phyloP scores from a whole-genome alignment of 2,797 vertebrate genomes.

The Premnoplex brunnescens region DNA sequence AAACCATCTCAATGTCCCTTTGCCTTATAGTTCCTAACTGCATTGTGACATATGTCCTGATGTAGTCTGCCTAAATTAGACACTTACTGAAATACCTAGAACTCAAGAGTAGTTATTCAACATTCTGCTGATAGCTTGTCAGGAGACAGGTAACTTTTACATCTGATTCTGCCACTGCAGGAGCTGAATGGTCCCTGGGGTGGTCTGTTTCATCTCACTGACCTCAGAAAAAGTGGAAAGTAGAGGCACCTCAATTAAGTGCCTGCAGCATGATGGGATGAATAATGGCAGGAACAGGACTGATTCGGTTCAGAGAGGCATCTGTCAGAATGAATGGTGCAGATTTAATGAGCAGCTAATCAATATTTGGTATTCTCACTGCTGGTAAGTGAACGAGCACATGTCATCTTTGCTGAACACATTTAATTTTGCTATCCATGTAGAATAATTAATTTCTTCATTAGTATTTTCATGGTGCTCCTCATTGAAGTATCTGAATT shows the following conservation, averaged over 20 bases:
- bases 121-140: not conserved
- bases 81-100: not conserved
- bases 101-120: not conserved
- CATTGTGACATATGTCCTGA: not conserved
- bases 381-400: not conserved
- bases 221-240: not conserved
- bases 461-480: conserved; percentile 20
- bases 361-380: conserved; percentile 56
- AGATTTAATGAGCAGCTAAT: conserved; percentile 55
- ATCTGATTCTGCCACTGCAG: not conserved
- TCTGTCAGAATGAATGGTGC: conserved; percentile 33
- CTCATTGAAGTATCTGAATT: conserved; percentile 12
- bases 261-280: not conserved
- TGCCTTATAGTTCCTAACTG: not conserved
- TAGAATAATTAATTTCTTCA: conserved; percentile 60
- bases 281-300: conserved; percentile 19
- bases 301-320: not conserved
- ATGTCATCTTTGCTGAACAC: conserved; percentile 43
- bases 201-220: not conserved
- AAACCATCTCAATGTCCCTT: not conserved
- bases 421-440: conserved; percentile 23
- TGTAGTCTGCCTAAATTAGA: not conserved
- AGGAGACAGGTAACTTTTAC: not conserved
- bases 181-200: not conserved
- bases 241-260: not conserved